Percentiles rank a stretch among this genome's conserved stretches.
phyloP scores from a whole-genome alignment of 2,888 invertebrate species.

The Schizaphis graminum region DNA sequence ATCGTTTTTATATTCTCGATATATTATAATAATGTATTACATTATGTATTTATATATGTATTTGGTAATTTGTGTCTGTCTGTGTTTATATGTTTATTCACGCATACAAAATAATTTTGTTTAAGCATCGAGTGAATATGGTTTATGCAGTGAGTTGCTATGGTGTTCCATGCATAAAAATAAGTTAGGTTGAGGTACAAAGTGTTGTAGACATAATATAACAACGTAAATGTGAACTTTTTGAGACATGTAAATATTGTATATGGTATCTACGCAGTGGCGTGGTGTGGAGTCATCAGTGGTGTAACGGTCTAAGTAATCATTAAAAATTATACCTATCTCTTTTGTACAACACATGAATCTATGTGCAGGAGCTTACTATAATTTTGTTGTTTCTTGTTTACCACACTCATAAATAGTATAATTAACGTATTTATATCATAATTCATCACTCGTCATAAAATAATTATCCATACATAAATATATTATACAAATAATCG shows the following conservation, averaged over 20 bases:
- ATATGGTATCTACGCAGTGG: neutral
- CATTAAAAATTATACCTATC: too few species aligned
- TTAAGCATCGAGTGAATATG: neutral
- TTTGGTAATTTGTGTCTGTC: neutral
- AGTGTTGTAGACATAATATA: neutral
- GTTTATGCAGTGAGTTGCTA: conserved; percentile 9
- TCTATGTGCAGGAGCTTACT: too few species aligned
- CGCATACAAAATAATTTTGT: neutral
- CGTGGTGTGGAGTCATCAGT: too few species aligned
- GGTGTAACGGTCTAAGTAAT: too few species aligned
- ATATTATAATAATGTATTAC: neutral
- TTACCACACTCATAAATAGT: too few species aligned
- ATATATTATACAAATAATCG: too few species aligned
- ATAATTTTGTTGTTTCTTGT: too few species aligned
- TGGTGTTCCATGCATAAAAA: neutral
- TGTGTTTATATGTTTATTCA: neutral
- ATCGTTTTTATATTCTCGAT: neutral
- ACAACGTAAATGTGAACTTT: neutral
- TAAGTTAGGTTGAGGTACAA: neutral
- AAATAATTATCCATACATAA: too few species aligned
- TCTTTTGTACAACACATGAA: too few species aligned
- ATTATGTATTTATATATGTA: conserved; percentile 4
- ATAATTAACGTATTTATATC: too few species aligned
- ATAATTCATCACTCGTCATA: too few species aligned
- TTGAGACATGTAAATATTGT: neutral